phyloP scores from a whole-genome alignment of 1,140 invertebrate genomes.

The Pararge aegeria region DNA sequence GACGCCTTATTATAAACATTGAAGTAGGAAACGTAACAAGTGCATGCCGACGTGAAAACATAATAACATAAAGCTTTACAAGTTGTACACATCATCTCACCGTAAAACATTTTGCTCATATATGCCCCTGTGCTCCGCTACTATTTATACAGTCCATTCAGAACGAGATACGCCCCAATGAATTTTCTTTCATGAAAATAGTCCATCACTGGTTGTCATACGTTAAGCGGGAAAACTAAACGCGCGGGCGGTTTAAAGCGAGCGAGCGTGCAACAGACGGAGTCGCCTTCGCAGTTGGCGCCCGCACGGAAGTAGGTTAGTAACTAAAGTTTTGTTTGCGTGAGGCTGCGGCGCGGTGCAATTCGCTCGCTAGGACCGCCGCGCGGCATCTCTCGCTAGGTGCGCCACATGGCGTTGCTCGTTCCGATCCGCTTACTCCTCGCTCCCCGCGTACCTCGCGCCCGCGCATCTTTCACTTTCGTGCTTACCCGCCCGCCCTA shows the following conservation, averaged over 20 bases:
- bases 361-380: conserved; percentile 49
- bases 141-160: conserved; percentile 63
- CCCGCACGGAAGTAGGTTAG: conserved; percentile 79
- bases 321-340: conserved; percentile 79
- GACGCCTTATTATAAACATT: conserved; percentile 25
- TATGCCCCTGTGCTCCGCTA: conserved; percentile 48
- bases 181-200: conserved; percentile 53
- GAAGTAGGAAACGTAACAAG: conserved; percentile 33
- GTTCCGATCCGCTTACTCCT: conserved; percentile 36
- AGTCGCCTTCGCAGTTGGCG: conserved; percentile 69
- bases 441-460: conserved; percentile 38
- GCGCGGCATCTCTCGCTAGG: conserved; percentile 60
- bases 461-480: conserved; percentile 55
- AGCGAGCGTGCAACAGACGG: conserved; percentile 49
- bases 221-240: conserved; percentile 38
- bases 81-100: conserved; percentile 71
- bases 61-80: conserved; percentile 61
- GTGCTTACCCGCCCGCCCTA: conserved; percentile 50
- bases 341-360: conserved; percentile 76
- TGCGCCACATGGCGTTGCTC: conserved; percentile 49
- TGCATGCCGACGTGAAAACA: conserved; percentile 63
- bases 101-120: conserved; percentile 75
- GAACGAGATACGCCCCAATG: conserved; percentile 39
- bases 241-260: conserved; percentile 28
- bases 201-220: conserved; percentile 71